Percentiles rank a stretch among this genome's conserved stretches.
Evolutionary conservation across 2,888 invertebrate genomes (phyloP).

Genomic region (Choristoneura rosaceana): DNA sequence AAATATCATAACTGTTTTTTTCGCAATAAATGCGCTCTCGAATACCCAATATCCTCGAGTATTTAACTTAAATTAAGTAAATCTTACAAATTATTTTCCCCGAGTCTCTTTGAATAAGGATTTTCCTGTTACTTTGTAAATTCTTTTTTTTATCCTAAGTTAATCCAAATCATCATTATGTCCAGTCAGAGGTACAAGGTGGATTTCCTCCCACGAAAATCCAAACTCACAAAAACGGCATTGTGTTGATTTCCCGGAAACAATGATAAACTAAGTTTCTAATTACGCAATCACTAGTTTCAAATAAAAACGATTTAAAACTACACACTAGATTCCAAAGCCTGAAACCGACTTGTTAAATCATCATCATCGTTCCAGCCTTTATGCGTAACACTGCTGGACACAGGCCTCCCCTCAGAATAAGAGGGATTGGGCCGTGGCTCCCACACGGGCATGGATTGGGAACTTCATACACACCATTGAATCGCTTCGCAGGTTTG

Average conservation of each 20-base stretch:
- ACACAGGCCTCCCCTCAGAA: no score
- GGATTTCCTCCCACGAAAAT: constrained; percentile 4
- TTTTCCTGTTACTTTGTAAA: not conserved
- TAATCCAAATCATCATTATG: not conserved
- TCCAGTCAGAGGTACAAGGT: not conserved
- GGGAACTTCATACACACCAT: no score
- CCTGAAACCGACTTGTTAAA: no score
- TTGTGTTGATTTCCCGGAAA: constrained; percentile 14
- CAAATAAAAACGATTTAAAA: not conserved
- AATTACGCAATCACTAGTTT: not conserved
- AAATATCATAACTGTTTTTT: no score
- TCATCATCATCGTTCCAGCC: no score
- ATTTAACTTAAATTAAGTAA: no score
- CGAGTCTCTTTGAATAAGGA: not conserved
- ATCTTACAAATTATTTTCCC: not conserved
- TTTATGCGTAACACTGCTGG: no score
- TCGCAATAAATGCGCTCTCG: no score
- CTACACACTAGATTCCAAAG: not conserved
- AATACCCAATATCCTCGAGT: no score
- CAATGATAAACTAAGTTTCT: constrained; percentile 2
- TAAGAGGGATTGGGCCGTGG: no score
- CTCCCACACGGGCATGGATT: no score
- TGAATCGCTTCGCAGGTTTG: no score
- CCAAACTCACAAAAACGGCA: constrained; percentile 2
- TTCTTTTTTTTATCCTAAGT: not conserved